Evolutionary conservation across 2,888 invertebrate species (phyloP), one percentile per base, ranked within the genome.

Genomic region (Alviniconcha strummeri): DNA sequence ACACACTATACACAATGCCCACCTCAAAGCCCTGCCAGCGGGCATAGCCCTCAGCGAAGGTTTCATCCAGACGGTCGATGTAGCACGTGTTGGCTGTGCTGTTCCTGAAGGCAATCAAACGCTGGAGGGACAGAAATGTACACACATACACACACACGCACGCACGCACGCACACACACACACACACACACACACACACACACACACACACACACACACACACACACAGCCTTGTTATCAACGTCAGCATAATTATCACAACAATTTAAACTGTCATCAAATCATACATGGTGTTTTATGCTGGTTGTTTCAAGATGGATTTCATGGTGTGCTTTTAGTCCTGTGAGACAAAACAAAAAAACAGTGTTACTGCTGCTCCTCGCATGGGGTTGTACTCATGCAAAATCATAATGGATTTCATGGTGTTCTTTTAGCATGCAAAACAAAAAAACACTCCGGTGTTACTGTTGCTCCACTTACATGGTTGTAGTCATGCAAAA

Each of bases 11-110:
- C 19, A 71, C 1, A 74, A 36, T 74, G 52, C 11, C 13, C 13
- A 85, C 86, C 85, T 84, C 83, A 80, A 83, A 86, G 4, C 72
- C 76, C 57, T 81, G 69, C 86, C 86, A 86, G 75, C 85, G 85
- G 19, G 57, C 75, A 74, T 85, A 85, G 71, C 86, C 86, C 8
- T 86, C 84, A 71, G 77, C 69, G 74, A 86, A 86, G 78, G 85
- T 85, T 60, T 85, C 85, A 64, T 86, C 85, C 74, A 86, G 80
- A 3, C 85, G 85, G 69, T 85, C 85, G 71, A 86, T 84, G 81
- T 86, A 86, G 80, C 86, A 86, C 0, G 55, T 77, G 76, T 79
- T 81, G 36, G 83, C 82, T 9, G 85, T 82, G 69, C 56, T 54
- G 81, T 86, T 85, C 67, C 82, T 83, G 85, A 82, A 86, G 13